Conservation (phyloP, 2,888 invertebrate species). For the Elaeidobius kamerunicus region DNA sequence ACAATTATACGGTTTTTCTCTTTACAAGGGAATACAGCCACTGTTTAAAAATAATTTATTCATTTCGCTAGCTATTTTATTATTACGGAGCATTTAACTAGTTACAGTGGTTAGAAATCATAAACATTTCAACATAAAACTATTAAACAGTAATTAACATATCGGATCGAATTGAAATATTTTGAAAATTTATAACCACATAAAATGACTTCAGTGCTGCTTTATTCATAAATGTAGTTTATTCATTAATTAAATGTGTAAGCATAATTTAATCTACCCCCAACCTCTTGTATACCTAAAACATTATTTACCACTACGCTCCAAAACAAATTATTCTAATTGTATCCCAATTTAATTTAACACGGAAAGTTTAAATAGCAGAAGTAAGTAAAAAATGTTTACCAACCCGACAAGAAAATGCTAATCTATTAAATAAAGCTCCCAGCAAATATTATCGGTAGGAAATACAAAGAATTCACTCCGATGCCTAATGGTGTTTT, state of each 20-base stretch:
- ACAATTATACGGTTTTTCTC: slow-evolving; percentile 23
- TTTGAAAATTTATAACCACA: no score
- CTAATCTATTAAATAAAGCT: slow-evolving; percentile 13
- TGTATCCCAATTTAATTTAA: slow-evolving; percentile 5
- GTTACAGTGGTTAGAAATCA: background rate
- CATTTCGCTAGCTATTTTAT: slow-evolving; percentile 12
- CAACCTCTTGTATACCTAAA: no score
- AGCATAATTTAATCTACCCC: no score
- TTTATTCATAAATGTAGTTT: no score
- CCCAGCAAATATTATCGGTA: slow-evolving; percentile 2
- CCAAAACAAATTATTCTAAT: background rate
- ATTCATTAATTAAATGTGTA: no score
- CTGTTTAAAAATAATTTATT: slow-evolving; percentile 23
- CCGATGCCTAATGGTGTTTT: slow-evolving; percentile 9
- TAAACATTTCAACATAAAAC: background rate
- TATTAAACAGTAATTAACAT: background rate
- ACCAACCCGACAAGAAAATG: background rate
- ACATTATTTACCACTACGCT: slow-evolving; percentile 1
- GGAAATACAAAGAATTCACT: slow-evolving; percentile 1
- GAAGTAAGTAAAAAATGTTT: slow-evolving; percentile 21
- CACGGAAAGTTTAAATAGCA: slow-evolving; percentile 11
- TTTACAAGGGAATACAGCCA: slow-evolving; percentile 18
- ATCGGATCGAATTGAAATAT: no score
- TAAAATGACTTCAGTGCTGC: no score
- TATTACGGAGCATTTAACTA: slow-evolving; percentile 4